Evolutionary conservation across 2,797 vertebrate species (phyloP), one percentile per base, ranked within the genome.

Genomic region (Anguilla anguilla): DNA sequence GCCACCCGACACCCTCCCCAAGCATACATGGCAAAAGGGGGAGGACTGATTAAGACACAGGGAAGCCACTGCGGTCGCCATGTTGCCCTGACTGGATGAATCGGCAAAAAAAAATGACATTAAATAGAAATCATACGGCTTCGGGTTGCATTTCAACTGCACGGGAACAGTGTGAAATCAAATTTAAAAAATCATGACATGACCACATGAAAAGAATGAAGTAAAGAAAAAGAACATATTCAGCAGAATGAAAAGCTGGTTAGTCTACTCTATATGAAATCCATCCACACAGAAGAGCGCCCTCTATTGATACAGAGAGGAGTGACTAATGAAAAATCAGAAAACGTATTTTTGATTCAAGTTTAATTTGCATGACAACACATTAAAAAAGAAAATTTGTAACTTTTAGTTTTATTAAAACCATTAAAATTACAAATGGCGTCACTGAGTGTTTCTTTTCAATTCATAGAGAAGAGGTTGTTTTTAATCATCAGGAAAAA

Each of bases 1-100:
- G 98, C 96, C 95, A 98, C 92, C 92, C 94, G 97, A 98, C 97
- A 98, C 93, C 92, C 93, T 94, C 94, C 22, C 94, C 89, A 92
- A 94, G 96, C 97, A 97, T 97, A 97, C 94, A 97, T 88, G 95
- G 97, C 91, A 92, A 96, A 96, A 96, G 94, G 95, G 96, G 96
- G 96, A 95, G 96, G 96, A 93, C 94, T 94, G 19, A 88, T 85
- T 83, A 39, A 81, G 59, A n/a, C 43, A 88, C 91, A 89, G 85
- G 90, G 89, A 88, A 88, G 87, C 89, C 91, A 85, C 88, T 88
- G 87, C 83, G 91, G 94, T 93, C 92, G 92, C 93, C 94, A 95
- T 95, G 93, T 95, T 92, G 92, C 92, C 93, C 93, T 94, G 94
- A 95, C 95, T 92, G 90, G 92, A 57, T 61, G 92, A 91, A 95